Percentiles rank a stretch among this genome's conserved stretches.
phyloP scores from a whole-genome alignment of 1,140 invertebrate species.

The Drosophila rhopaloa region DNA sequence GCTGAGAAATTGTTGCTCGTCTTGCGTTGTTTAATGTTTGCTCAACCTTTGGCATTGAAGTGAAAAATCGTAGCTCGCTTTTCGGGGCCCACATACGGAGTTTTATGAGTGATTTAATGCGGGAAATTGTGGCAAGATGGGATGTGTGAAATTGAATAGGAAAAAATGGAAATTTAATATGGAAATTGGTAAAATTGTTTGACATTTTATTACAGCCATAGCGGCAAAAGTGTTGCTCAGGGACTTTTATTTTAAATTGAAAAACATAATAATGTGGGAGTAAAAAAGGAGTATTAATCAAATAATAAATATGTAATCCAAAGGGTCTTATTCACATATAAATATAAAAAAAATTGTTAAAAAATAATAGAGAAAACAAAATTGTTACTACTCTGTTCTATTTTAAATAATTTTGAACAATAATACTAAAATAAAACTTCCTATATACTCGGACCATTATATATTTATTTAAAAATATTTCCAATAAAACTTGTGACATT shows the following conservation, averaged over 20 bases:
- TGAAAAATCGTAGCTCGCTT: conserved; percentile 13
- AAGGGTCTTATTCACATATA: too few species aligned
- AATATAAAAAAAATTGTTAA: too few species aligned
- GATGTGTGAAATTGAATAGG: conserved; percentile 12
- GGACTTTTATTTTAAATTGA: background rate
- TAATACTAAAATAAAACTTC: background rate
- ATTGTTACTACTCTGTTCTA: too few species aligned
- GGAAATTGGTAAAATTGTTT: conserved; percentile 20
- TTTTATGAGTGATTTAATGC: conserved; percentile 32
- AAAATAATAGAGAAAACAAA: too few species aligned
- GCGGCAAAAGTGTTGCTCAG: background rate
- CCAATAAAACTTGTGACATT: conserved; percentile 35
- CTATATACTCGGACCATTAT: background rate
- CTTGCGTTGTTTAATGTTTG: conserved; percentile 40
- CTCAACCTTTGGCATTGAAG: conserved; percentile 30
- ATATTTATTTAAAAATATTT: background rate
- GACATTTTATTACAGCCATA: conserved; percentile 21
- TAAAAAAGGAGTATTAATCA: too few species aligned
- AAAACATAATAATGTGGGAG: background rate
- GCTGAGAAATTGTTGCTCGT: conserved; percentile 33
- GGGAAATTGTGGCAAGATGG: conserved; percentile 14
- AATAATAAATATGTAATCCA: too few species aligned
- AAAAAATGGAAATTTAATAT: conserved; percentile 16
- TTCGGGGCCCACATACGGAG: background rate
- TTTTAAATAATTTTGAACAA: too few species aligned